These are phyloP conservation scores for Bubo bubo DNA, from an alignment of 2,113 vertebrate genomes.

Conservation along the genomic window DNA sequence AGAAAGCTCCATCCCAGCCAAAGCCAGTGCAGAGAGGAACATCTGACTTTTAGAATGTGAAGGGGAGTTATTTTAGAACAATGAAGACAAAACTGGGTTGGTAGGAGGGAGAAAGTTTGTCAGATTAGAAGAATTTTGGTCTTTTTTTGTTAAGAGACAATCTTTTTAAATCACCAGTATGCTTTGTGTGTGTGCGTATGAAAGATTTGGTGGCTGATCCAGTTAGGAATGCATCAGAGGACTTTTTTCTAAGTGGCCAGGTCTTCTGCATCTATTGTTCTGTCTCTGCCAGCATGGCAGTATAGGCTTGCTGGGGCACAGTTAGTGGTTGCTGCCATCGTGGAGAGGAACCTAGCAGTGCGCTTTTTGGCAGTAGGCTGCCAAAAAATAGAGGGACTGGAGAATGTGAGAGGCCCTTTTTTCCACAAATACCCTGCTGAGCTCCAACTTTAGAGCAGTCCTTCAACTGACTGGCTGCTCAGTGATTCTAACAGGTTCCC, in stretches of 20 bases:
- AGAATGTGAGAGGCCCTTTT: background rate
- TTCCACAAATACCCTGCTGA: background rate
- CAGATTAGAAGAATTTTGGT: background rate
- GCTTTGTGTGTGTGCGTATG: background rate
- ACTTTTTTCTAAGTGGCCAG: background rate
- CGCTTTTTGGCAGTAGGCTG: background rate
- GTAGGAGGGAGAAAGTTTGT: background rate
- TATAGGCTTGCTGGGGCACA: background rate
- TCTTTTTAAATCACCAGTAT: background rate
- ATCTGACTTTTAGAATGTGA: background rate
- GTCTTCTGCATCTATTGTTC: background rate
- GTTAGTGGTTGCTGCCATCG: background rate
- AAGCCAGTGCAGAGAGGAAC: background rate
- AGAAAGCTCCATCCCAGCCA: background rate
- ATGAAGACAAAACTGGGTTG: background rate
- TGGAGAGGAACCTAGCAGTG: background rate
- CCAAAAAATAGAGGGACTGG: background rate
- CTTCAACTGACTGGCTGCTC: background rate
- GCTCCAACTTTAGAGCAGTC: background rate
- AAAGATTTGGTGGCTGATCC: background rate
- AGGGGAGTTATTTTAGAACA: constrained; percentile 31
- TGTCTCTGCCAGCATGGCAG: background rate
- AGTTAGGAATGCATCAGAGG: background rate
- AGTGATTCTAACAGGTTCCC: background rate
- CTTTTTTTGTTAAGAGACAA: background rate